Conservation (phyloP, 2,888 invertebrate genomes). For the Oegoconia quadripuncta region DNA sequence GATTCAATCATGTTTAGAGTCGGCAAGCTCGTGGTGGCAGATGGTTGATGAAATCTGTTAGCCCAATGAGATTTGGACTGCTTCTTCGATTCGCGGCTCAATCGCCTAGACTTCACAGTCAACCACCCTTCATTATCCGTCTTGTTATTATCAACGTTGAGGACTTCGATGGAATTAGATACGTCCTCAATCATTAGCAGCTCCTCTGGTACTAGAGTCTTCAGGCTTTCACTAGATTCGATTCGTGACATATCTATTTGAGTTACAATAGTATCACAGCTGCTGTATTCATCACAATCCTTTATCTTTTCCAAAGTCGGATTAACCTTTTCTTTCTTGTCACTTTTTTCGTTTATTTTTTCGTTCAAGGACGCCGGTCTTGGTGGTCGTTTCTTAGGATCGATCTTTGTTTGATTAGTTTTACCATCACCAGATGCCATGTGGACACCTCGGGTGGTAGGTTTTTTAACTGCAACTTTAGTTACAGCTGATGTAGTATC, state of each 20-base stretch:
- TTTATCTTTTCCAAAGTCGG: slow-evolving; percentile 49
- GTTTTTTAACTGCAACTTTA: slow-evolving; percentile 41
- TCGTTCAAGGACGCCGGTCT: slow-evolving; percentile 49
- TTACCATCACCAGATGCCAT: slow-evolving; percentile 58
- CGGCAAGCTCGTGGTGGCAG: slow-evolving; percentile 89
- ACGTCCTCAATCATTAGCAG: slow-evolving; percentile 39
- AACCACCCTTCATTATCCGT: slow-evolving; percentile 89
- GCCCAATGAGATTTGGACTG: slow-evolving; percentile 85
- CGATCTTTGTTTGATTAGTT: slow-evolving; percentile 38
- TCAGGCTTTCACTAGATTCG: slow-evolving; percentile 71
- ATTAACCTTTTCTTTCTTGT: slow-evolving; percentile 43
- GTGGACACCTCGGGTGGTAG: slow-evolving; percentile 39
- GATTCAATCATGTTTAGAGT: slow-evolving; percentile 81
- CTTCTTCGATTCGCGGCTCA: slow-evolving; percentile 75
- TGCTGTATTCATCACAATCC: slow-evolving; percentile 69
- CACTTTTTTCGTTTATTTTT: slow-evolving; percentile 56
- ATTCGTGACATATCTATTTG: slow-evolving; percentile 66
- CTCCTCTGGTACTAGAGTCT: slow-evolving; percentile 71
- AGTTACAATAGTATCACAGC: slow-evolving; percentile 77
- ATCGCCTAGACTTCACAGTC: slow-evolving; percentile 88
- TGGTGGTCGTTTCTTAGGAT: slow-evolving; percentile 47
- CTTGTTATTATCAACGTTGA: slow-evolving; percentile 58
- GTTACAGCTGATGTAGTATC: slow-evolving; percentile 38
- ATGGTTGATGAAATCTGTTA: slow-evolving; percentile 89
- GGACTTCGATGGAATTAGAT: slow-evolving; percentile 69